phyloP scores from a whole-genome alignment of 1,140 invertebrate species.

The Drosophila oshimai region DNA sequence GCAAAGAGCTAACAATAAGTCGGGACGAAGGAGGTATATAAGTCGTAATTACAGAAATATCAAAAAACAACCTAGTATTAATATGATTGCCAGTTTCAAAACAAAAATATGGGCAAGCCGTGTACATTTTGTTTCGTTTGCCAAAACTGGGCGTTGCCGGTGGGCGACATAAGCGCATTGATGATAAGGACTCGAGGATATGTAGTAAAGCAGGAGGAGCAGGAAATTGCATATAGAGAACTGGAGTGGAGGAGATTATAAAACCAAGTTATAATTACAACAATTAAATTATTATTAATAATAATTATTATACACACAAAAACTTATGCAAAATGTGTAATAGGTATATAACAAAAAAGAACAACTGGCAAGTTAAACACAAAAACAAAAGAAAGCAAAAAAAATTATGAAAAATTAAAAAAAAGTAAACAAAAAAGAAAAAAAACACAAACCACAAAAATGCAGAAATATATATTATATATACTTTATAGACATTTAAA shows the following conservation, averaged over 20 bases:
- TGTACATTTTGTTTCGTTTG: conserved; percentile 73
- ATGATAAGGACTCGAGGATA: too few species aligned
- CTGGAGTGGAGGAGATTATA: conserved; percentile 21
- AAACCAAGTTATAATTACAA: conserved; percentile 78
- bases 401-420: conserved; percentile 47
- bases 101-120: conserved; percentile 38
- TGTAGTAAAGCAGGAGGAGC: too few species aligned
- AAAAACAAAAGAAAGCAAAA: conserved; percentile 36
- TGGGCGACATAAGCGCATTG: conserved; percentile 38
- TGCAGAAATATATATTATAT: conserved; percentile 82
- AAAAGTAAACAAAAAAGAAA: conserved; percentile 38
- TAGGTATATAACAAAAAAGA: conserved; percentile 57
- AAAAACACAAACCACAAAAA: conserved; percentile 40
- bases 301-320: conserved; percentile 77
- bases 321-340: conserved; percentile 72
- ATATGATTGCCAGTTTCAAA: conserved; percentile 51
- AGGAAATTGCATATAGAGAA: conserved; percentile 26
- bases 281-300: conserved; percentile 79
- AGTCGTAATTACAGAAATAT: conserved; percentile 32
- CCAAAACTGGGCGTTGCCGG: conserved; percentile 63
- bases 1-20: conserved; percentile 41
- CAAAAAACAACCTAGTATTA: conserved; percentile 51
- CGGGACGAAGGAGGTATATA: conserved; percentile 13
- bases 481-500: conserved; percentile 83
- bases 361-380: conserved; percentile 62